These are phyloP conservation scores for Tympanoctomys barrerae DNA, from an alignment of 2,797 vertebrate genomes.

Conservation along the genomic window DNA sequence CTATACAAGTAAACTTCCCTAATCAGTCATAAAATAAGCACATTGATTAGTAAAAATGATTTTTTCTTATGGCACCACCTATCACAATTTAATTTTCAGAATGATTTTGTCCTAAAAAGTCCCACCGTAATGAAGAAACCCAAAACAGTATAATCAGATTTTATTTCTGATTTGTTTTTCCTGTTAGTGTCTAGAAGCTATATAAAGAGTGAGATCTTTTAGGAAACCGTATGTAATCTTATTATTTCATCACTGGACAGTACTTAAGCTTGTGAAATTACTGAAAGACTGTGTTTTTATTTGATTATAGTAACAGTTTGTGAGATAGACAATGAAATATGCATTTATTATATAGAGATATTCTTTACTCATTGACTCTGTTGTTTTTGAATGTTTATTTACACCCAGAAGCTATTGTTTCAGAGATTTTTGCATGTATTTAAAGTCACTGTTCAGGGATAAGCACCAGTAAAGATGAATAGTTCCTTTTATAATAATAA, in stretches of 20 bases:
- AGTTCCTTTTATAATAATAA: background rate
- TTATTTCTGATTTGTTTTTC: constrained; percentile 13
- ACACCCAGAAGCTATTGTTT: background rate
- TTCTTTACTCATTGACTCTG: background rate
- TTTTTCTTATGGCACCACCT: constrained; percentile 11
- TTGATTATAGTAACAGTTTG: background rate
- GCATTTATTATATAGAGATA: background rate
- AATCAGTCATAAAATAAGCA: constrained; percentile 72
- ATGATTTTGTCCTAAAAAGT: background rate
- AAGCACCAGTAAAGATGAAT: background rate
- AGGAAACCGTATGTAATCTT: background rate
- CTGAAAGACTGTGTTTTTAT: background rate
- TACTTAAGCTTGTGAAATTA: background rate
- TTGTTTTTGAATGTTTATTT: background rate
- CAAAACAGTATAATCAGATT: background rate
- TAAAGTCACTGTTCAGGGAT: background rate
- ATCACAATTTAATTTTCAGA: background rate
- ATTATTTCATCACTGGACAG: constrained; percentile 4
- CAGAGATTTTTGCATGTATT: background rate
- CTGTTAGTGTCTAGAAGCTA: background rate
- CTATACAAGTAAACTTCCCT: constrained; percentile 98
- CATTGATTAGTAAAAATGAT: background rate
- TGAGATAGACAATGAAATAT: background rate
- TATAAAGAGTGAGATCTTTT: background rate
- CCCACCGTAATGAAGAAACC: background rate